Conservation (phyloP, 2,888 invertebrate species). For the Drosophila prostipennis region DNA sequence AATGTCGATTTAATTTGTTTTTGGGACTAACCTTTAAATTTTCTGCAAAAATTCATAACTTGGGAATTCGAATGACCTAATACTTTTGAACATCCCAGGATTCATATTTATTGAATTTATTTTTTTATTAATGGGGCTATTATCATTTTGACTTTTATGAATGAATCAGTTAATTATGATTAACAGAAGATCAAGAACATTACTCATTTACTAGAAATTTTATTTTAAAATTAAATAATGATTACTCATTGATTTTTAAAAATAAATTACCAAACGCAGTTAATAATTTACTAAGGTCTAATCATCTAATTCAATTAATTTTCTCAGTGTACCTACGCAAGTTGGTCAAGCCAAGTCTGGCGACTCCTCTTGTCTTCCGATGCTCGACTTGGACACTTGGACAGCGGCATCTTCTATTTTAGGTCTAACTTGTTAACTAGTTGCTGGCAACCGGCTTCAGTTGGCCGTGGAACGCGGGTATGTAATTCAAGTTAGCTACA, state of each 20-base stretch:
- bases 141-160: background rate
- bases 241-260: too few relatives aligned
- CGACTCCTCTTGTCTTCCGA: slow-evolving; percentile 20
- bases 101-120: background rate
- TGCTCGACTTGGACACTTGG: slow-evolving; percentile 16
- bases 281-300: too few relatives aligned
- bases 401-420: slow-evolving; percentile 67
- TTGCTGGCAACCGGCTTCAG: slow-evolving; percentile 42
- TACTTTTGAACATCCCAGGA: background rate
- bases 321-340: slow-evolving; percentile 34
- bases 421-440: slow-evolving; percentile 78
- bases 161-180: background rate
- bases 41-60: too few relatives aligned
- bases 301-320: too few relatives aligned
- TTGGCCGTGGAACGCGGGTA: slow-evolving; percentile 30
- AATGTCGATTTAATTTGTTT: too few relatives aligned
- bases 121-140: background rate
- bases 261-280: too few relatives aligned
- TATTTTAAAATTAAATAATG: too few relatives aligned
- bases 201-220: too few relatives aligned
- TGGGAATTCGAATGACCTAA: too few relatives aligned
- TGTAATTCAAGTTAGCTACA: slow-evolving; percentile 77
- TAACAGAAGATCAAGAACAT: background rate
- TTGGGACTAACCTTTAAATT: too few relatives aligned
- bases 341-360: slow-evolving; percentile 51